Conservation (phyloP, 2,113 vertebrate genomes). For the Elgaria multicarinata region DNA sequence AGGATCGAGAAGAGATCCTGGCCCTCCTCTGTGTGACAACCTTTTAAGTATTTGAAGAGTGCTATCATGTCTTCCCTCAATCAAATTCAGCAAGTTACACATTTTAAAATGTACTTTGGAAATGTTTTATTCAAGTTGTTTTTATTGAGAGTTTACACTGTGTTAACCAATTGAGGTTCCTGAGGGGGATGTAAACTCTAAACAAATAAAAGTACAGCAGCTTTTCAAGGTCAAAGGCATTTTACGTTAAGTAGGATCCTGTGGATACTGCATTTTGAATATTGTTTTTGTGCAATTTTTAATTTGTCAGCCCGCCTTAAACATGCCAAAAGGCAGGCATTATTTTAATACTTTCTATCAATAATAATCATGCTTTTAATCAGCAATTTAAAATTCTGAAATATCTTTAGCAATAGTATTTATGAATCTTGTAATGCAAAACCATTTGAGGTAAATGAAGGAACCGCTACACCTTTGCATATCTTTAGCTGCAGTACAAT, state of each 20-base stretch:
- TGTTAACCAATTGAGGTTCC: neutral
- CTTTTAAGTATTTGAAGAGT: no score
- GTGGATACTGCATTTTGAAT: neutral
- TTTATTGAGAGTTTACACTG: neutral
- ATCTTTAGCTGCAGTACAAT: neutral
- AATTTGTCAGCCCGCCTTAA: neutral
- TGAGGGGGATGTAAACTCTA: neutral
- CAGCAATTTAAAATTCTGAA: fast-evolving
- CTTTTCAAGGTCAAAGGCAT: neutral
- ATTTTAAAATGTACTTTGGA: no score
- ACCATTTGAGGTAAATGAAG: neutral
- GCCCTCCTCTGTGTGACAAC: no score
- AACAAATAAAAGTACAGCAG: neutral
- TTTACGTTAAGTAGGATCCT: neutral
- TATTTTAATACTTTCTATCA: neutral
- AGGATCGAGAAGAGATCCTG: no score
- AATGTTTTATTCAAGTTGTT: no score
- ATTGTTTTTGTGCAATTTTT: neutral
- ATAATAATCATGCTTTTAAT: neutral
- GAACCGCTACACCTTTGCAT: no score
- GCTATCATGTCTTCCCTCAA: no score
- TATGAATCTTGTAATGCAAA: neutral
- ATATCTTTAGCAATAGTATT: neutral
- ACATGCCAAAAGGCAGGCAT: neutral
- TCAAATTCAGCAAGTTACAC: neutral